phyloP scores from a whole-genome alignment of 92 coral and sea anemone genomes.

The Porites rus region DNA sequence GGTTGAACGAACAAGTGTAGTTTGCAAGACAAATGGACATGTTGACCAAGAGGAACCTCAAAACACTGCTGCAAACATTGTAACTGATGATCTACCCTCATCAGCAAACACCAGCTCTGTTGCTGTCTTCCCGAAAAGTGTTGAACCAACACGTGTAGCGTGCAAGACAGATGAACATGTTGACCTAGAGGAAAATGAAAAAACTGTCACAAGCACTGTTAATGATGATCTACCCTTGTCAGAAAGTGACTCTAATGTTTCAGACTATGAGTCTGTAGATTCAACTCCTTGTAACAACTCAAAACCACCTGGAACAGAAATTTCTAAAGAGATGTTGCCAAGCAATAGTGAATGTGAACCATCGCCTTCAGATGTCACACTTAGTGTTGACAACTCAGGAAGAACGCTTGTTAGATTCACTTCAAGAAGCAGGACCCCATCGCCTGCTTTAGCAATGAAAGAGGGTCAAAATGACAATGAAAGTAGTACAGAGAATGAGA shows the following conservation, averaged over 20 bases:
- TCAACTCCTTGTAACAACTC: neutral
- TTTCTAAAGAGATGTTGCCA: neutral
- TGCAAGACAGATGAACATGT: neutral
- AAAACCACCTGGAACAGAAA: neutral
- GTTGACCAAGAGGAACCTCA: neutral
- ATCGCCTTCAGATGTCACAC: slow-evolving; percentile 29
- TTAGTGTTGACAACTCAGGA: slow-evolving; percentile 36
- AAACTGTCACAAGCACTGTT: no score
- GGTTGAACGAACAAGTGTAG: no score
- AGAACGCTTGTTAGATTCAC: slow-evolving; percentile 34
- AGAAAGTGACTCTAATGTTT: neutral
- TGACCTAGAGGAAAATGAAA: neutral
- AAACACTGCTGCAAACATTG: neutral
- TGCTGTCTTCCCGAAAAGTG: slow-evolving; percentile 3
- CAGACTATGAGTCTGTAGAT: neutral
- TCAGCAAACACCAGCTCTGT: neutral
- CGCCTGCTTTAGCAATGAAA: neutral
- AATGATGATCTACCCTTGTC: no score
- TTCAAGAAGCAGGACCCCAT: neutral
- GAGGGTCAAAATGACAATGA: slow-evolving; percentile 2
- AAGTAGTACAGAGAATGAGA: neutral
- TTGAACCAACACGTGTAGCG: neutral
- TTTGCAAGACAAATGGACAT: no score
- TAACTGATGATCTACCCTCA: neutral
- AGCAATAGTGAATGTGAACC: neutral